Conservation (phyloP, 2,113 vertebrate species). For the Capricornis sumatraensis region DNA sequence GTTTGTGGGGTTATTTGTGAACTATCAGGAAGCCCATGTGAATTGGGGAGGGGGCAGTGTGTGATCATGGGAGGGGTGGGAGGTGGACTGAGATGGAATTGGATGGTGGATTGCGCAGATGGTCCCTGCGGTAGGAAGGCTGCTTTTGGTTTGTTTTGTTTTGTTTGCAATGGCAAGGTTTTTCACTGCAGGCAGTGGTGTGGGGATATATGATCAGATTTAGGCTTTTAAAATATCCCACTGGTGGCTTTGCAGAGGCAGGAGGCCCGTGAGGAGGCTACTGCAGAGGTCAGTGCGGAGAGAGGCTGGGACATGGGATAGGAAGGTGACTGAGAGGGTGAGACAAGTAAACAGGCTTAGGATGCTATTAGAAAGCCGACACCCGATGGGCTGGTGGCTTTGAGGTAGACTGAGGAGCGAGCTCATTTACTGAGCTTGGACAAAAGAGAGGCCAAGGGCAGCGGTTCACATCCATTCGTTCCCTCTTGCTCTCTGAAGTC, state of each 20-base stretch:
- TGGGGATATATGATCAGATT: neutral
- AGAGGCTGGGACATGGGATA: neutral
- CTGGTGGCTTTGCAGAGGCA: neutral
- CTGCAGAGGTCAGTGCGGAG: neutral
- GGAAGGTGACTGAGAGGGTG: neutral
- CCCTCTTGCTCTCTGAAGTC: neutral
- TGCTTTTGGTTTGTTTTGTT: neutral
- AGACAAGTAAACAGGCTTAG: neutral
- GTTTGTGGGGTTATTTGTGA: neutral
- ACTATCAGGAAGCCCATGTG: neutral
- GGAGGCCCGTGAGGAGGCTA: neutral
- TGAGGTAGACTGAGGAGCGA: neutral
- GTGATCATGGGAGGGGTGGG: neutral
- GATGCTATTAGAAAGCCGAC: neutral
- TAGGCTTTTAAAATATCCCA: neutral
- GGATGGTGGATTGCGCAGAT: accelerated
- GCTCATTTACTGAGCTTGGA: neutral
- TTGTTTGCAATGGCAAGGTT: neutral
- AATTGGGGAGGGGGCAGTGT: neutral
- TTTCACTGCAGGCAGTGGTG: neutral
- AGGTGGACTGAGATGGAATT: neutral
- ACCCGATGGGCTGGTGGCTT: neutral
- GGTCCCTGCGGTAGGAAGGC: accelerated
- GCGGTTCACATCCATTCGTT: neutral
- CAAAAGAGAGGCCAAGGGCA: neutral